Base-by-base conservation (phyloP, 2,797 vertebrate species). In the Loriculus beryllinus region DNA sequence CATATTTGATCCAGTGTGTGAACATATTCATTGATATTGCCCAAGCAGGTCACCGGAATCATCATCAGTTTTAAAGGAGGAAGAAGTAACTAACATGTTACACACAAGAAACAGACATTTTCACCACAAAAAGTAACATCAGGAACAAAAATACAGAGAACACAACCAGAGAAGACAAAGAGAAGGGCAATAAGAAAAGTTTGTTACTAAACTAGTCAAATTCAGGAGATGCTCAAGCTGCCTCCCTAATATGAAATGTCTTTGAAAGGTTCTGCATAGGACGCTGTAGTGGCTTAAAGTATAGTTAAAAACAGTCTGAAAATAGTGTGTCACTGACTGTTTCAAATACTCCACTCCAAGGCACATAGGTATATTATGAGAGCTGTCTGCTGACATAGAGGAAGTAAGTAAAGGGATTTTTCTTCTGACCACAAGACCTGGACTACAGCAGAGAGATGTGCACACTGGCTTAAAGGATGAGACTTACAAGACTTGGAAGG, bases 41-140 rank as follows among this genome's bases (percentile, higher is more conserved):
- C 63, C 79, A 6, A 80, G 87, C 89, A 95, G 57, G 90, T 96
- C 80, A 91, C 68, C 88, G 92, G 74, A 88, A 81, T 83, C 82
- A 92, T 64, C 92, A 74, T 21, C 62, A 88, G 75, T 93, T 94
- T 75, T 83, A 74, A 23, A 79, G 86, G 57, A 89, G 92, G 86
- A 94, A 87, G 90, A 92, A 93, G 88, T 49, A 93, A 78, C 89
- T 97, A 95, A 96, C 96, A 97, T 85, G 89, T 87, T 87, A 90
- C 72, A 88, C 86, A 95, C 83, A 87, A 65, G 67, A 88, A 79
- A 93, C 62, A 87, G 62, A 94, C 92, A 71, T 95, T 93, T 83
- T 78, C 80, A 93, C 78, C 92, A 96, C 56, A 29, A 62, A 45
- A 89, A 64, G 69, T 60, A 90, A 93, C 77, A 77, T 74, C 35